Evolutionary conservation across 2,113 vertebrate species (phyloP), one percentile per base, ranked within the genome.

Genomic region (Leptosomus discolor): DNA sequence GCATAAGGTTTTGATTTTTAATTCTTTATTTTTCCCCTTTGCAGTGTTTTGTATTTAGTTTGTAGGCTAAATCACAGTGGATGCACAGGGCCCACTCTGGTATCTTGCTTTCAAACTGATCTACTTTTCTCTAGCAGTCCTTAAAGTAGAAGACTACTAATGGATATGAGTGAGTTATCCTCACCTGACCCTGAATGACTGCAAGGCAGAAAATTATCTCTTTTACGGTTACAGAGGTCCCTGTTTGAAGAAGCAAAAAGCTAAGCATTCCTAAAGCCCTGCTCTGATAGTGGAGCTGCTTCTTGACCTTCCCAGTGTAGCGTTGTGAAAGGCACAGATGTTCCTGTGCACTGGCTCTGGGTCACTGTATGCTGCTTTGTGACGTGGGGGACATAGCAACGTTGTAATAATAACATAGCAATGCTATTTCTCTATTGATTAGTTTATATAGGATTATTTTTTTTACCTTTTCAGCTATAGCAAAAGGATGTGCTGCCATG

Each of bases 1-100:
- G 81, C 83, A 91, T 85, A 80, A 95, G 85, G 39, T 97, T 95
- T 97, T 90, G 48, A 61, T 67, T 98, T 97, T 97, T 78, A 94
- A 92, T 94, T 90, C 46, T 92, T 96, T 86, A 54, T 71, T 97
- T 93, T 88, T 60, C 85, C 69, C 61, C 92, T 94, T 82, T 81
- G 54, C 48, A 82, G n/a, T 60, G 41, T 89, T 75, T 95, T 89
- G 79, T 91, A 80, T 92, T 95, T 83, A 75, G 36, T 87, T 57
- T 51, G 80, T 53, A 95, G 92, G 45, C 46, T 70, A 85, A 80
- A 83, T 85, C 75, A 57, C 20, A 65, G 46, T 61, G 94, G 50
- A 65, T 83, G 84, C 48, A 46, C 20, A 41, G 65, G 22, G 60
- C 45, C 13, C 7, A 8, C 54, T 69, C 61, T 18, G 24, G 5